These are phyloP conservation scores for Allolobophora icterica DNA, from an alignment of 2,888 invertebrate genomes.

Conservation along the genomic window DNA sequence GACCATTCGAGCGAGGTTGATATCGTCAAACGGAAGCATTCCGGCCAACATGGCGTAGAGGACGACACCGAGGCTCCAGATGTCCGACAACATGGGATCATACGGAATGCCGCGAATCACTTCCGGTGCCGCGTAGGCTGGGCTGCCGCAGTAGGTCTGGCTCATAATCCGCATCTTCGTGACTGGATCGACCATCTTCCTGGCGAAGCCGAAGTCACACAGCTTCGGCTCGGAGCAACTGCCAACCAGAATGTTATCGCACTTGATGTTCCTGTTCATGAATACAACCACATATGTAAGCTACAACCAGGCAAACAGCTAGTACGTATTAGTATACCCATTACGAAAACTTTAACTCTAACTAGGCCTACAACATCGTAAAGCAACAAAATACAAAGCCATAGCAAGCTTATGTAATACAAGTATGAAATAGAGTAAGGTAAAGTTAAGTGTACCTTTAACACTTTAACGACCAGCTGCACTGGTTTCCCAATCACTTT, in stretches of 20 bases:
- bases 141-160: constrained; percentile 71
- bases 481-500: no score
- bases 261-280: constrained; percentile 75
- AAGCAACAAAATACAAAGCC: no score
- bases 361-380: no score
- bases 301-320: no score
- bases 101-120: constrained; percentile 76
- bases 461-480: no score
- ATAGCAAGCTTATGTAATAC: no score
- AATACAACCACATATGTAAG: constrained; percentile 59
- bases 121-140: constrained; percentile 86
- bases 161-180: constrained; percentile 79
- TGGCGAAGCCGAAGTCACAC: constrained; percentile 87
- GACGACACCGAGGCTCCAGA: constrained; percentile 80
- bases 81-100: constrained; percentile 69
- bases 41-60: constrained; percentile 76
- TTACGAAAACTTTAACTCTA: no score
- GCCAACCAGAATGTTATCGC: constrained; percentile 76
- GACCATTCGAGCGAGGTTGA: constrained; percentile 78
- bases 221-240: constrained; percentile 79
- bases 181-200: constrained; percentile 67
- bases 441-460: no score
- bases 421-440: no score
- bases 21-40: constrained; percentile 79
- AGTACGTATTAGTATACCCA: no score